Evolutionary conservation across 2,113 vertebrate species (phyloP), one percentile per base, ranked within the genome.

Genomic region (Plecturocebus donacophilus): DNA sequence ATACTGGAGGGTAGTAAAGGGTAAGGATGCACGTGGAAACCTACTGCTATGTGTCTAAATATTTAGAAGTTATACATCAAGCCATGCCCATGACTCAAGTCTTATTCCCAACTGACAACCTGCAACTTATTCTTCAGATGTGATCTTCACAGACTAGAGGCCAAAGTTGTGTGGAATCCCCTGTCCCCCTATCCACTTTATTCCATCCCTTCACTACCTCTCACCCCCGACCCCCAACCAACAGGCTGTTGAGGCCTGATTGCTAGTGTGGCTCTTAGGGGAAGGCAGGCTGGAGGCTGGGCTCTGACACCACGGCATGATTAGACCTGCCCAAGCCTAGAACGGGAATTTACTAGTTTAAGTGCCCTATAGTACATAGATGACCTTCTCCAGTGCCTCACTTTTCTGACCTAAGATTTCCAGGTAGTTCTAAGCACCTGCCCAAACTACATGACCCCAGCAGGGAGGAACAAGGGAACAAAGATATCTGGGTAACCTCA

Each of bases 1-100:
- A 45, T 45, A 45, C 1, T 35, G 1, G 0, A 8, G 20, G 12
- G 25, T 6, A 17, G 21, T 35, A 56, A 14, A 3, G 14, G 5
- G 23, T 7, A 47, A 90, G 38, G 14, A 45, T 45, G 0, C 87
- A 54, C 47, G 47, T 14, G 17, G 27, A 79, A 8, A 32, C 40
- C 40, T 8, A 47, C 1, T 13, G 52, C 30, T 30, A 2, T 45
- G 12, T 32, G 20, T 68, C 30, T 54, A 79, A 56, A 64, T 19
- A 91, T 38, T 64, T 52, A 87, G 56, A 86, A 61, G 32, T 75
- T n/a, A n/a, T 8, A 35, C 35, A n/a, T 19, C n/a, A 70, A 45
- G 40, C 23, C 32, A 21, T 30, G 58, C 19, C 20, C n/a, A 54
- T 42, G 77, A 6, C 21, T 49, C 11, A 30, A 1, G 19, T 73